Evolutionary conservation across 2,888 invertebrate species (phyloP), one percentile per base, ranked within the genome.

Genomic region (Drosophila trichaetosa): DNA sequence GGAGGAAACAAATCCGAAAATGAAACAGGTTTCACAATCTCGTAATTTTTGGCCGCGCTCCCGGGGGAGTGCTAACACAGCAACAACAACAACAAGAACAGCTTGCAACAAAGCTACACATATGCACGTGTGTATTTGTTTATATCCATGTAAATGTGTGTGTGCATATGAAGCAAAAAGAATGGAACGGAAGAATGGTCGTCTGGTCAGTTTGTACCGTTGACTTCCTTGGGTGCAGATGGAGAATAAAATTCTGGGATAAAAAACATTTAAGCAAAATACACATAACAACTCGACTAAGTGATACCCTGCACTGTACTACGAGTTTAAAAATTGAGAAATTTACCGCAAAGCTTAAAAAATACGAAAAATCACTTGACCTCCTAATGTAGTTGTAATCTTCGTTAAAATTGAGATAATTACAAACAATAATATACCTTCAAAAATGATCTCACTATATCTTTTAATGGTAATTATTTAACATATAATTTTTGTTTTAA

Each of bases 21-120:
- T 31, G 31, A 67, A 67, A 36, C 68, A 21, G 36, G 67, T 67
- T 67, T 66, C 34, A 16, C 67, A 52, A 36, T 60, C 51, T 61
- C 21, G 10, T 36, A 53, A 54, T 53, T 61, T 53, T 27, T 27
- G 11, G 13, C 24, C 8, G 18, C 11, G 10, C 29, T 31, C 56
- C 42, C 60, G n/a, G 29, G 61, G 21, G 53, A 29, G 21, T 38
- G 21, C 61, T 40, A 52, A 3, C 11, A 66, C 33, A 46, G 24
- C n/a, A 52, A 24, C 24, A 27, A n/a, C 21, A n/a, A 24, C 21
- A 36, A 21, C 24, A 42, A 31, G 3, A 5, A 21, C 6, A 31
- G 16, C 62, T 31, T 54, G 33, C 61, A 56, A 33, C 33, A 53
- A 56, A 42, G 13, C 18, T 13, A n/a, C 48, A 5, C 54, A 36